Conservation (phyloP, 1,140 invertebrate species). For the Phymastichus coffea region DNA sequence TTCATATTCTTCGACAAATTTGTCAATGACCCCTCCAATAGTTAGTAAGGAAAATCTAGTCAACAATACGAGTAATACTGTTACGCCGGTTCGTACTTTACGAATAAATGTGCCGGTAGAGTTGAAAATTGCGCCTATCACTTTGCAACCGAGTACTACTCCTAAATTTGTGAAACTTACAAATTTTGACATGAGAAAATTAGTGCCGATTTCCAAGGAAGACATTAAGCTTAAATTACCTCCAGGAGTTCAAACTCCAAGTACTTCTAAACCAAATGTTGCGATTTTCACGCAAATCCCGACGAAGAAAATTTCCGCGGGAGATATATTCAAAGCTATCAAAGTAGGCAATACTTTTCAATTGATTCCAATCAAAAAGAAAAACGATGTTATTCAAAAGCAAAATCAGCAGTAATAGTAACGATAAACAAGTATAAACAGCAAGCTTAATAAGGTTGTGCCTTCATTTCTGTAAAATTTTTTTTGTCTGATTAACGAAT, state of each 20-base stretch:
- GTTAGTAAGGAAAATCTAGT: constrained; percentile 36
- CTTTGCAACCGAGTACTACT: neutral
- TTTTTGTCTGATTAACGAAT: neutral
- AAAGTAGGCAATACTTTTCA: constrained; percentile 37
- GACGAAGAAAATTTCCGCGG: constrained; percentile 32
- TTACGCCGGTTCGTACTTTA: constrained; percentile 10
- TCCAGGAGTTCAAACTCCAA: constrained; percentile 6
- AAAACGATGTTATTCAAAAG: constrained; percentile 23
- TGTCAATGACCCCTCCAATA: constrained; percentile 16
- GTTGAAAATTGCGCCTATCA: constrained; percentile 12
- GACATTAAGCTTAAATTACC: constrained; percentile 30
- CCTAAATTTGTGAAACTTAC: constrained; percentile 35
- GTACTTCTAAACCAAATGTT: constrained; percentile 25
- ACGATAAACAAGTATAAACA: neutral
- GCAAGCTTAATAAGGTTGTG: constrained; percentile 14
- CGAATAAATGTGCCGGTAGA: constrained; percentile 19
- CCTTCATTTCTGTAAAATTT: constrained; percentile 12
- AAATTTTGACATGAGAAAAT: constrained; percentile 36
- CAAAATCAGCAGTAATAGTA: constrained; percentile 2
- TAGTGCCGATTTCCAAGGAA: constrained; percentile 34
- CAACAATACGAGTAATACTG: constrained; percentile 3
- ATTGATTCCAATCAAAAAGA: constrained; percentile 33
- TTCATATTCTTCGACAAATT: neutral
- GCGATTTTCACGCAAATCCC: constrained; percentile 31
- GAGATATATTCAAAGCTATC: constrained; percentile 37